phyloP scores from a whole-genome alignment of 2,888 invertebrate genomes.

The Pachycephus smyrnensis region DNA sequence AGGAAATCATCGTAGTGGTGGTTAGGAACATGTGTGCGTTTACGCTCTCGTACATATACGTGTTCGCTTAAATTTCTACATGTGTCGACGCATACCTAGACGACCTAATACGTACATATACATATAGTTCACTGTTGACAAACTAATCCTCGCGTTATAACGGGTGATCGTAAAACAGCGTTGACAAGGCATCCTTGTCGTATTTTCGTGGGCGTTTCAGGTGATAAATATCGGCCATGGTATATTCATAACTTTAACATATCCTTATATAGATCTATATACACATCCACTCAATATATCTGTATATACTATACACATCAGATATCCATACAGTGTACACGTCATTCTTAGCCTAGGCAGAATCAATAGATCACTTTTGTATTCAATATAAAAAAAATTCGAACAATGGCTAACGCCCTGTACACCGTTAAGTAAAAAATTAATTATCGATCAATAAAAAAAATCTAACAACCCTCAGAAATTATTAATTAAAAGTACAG shows the following conservation, averaged over 20 bases:
- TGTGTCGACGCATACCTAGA: not conserved
- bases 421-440: not conserved
- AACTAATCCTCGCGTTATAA: conserved; percentile 60
- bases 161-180: conserved; percentile 56
- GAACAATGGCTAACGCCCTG: not conserved
- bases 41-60: not conserved
- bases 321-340: not conserved
- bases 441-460: too few relatives aligned
- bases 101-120: not conserved
- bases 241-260: not conserved
- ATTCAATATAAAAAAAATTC: not conserved
- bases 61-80: not conserved
- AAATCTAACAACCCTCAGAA: not conserved
- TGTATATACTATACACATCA: not conserved
- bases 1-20: not conserved
- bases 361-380: conserved; percentile 32
- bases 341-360: conserved; percentile 10
- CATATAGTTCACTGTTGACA: conserved; percentile 48
- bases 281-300: not conserved
- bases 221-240: conserved; percentile 51
- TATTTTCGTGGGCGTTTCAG: conserved; percentile 53
- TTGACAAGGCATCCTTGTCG: conserved; percentile 50
- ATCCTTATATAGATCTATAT: not conserved
- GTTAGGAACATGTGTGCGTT: not conserved
- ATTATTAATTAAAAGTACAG: not conserved